A percentile compares a stretch with the other conserved stretches of the same genome.
Conservation (phyloP, 1,140 invertebrate species). For the Acyrthosiphon pisum region DNA sequence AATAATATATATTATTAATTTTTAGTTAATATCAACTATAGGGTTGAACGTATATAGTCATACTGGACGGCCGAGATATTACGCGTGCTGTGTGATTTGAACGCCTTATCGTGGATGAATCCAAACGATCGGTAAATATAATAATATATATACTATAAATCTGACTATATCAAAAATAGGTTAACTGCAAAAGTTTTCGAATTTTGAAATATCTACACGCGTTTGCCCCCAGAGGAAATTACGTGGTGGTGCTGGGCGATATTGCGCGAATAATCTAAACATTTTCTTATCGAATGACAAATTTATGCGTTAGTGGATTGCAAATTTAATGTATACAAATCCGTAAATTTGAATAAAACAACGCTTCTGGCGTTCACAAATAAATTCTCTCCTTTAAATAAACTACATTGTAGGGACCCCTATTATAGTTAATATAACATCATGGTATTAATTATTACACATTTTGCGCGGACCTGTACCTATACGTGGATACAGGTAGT, state of each 20-base stretch:
- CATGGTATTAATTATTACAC: slow-evolving; percentile 18
- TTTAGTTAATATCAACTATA: background rate
- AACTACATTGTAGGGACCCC: background rate
- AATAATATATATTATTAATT: background rate
- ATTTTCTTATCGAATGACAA: slow-evolving; percentile 32
- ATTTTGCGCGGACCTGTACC: background rate
- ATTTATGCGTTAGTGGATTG: slow-evolving; percentile 2
- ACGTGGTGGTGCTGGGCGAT: background rate
- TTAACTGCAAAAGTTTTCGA: slow-evolving; percentile 10
- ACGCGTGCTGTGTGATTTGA: background rate
- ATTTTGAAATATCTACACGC: background rate
- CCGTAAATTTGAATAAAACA: slow-evolving; percentile 15
- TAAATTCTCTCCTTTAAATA: background rate
- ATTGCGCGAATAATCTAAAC: background rate
- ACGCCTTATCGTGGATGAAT: background rate
- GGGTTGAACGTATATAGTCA: too few species aligned
- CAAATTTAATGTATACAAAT: slow-evolving; percentile 26
- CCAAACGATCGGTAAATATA: background rate
- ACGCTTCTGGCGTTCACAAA: background rate
- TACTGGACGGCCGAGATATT: background rate
- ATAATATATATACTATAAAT: background rate
- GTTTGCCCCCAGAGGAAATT: background rate
- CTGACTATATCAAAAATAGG: background rate
- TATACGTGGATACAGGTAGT: background rate
- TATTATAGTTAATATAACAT: background rate